Conservation (phyloP, 2,797 vertebrate species). For the Pseudomugil gertrudae region DNA sequence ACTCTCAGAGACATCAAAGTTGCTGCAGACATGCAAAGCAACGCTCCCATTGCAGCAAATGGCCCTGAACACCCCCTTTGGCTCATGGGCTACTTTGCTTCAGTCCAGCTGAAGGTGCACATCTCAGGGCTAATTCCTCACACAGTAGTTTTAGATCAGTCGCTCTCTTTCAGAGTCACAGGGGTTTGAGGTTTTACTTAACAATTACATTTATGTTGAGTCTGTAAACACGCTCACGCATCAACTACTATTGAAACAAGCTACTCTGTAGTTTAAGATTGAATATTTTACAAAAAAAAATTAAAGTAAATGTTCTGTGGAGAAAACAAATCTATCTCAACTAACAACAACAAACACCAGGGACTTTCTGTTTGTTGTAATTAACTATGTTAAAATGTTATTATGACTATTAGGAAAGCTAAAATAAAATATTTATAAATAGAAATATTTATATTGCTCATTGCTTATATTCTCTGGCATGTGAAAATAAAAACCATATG, state of each 20-base stretch:
- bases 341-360: neutral
- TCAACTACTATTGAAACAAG: neutral
- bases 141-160: neutral
- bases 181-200: neutral
- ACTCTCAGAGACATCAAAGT: slow-evolving; percentile 36
- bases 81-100: slow-evolving; percentile 23
- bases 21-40: slow-evolving; percentile 21
- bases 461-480: neutral
- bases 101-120: slow-evolving; percentile 34
- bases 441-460: no score
- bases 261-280: neutral
- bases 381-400: no score
- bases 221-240: neutral
- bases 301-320: no score
- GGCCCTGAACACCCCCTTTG: slow-evolving; percentile 33
- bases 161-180: neutral
- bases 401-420: no score
- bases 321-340: neutral
- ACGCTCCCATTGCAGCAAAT: slow-evolving; percentile 22
- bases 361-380: neutral
- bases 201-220: neutral
- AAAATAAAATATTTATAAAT: no score
- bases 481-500: neutral
- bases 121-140: slow-evolving; percentile 12
- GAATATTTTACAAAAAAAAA: neutral